Conservation (phyloP, 2,888 invertebrate genomes). For the Rapana venosa region DNA sequence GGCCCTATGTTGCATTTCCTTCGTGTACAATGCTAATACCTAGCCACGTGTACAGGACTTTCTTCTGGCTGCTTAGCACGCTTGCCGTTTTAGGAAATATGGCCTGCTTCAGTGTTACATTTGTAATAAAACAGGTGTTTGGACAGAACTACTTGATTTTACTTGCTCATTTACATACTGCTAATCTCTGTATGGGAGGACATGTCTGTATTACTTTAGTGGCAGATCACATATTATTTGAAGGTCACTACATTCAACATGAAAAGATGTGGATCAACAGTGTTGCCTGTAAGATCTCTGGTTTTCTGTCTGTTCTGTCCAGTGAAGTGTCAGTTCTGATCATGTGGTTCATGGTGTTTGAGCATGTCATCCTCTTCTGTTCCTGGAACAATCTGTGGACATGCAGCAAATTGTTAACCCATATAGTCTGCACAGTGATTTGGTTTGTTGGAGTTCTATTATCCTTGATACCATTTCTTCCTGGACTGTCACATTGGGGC, state of each 20-base stretch:
- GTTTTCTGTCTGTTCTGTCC: not conserved
- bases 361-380: not conserved
- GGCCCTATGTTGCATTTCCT: not conserved
- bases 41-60: not conserved
- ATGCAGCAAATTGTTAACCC: not conserved
- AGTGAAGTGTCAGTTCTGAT: not conserved
- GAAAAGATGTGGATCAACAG: not conserved
- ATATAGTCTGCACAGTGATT: not conserved
- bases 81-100: not conserved
- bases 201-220: not conserved
- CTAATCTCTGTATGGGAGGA: not conserved
- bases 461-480: not conserved
- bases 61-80: not conserved
- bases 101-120: not conserved
- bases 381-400: not conserved
- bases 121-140: not conserved
- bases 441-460: not conserved
- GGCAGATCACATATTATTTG: not conserved
- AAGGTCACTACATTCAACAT: not conserved
- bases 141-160: not conserved
- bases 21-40: not conserved
- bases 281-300: not conserved
- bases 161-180: not conserved
- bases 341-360: not conserved
- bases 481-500: constrained; percentile 16